Evolutionary conservation across 1,140 invertebrate species (phyloP), one percentile per base, ranked within the genome.

Genomic region (Hylaeus anthracinus): DNA sequence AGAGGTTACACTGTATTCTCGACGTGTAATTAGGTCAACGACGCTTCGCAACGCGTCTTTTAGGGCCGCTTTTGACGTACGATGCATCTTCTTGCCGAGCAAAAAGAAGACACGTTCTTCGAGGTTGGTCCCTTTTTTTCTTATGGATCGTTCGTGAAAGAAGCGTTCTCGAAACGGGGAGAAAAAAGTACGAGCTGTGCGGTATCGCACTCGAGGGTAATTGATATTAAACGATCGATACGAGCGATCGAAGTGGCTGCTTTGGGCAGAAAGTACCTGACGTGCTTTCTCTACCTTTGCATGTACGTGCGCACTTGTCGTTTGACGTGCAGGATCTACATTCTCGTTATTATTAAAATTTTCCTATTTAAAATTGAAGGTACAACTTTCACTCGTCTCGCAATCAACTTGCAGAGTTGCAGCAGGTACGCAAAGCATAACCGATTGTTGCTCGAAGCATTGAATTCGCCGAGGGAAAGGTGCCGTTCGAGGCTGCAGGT

Each of bases 1-100:
- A 51, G 56, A 84, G 64, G 66, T 48, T 82, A 72, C 70, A 72
- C 48, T 66, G 63, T 69, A 66, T 56, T 67, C 63, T 26, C 51
- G 48, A 12, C 56, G 14, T 76, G 63, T 81, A 85, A 86, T 78
- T 86, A 65, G 83, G 84, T 85, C 84, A 86, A 85, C 72, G 84
- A 85, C 60, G 81, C 43, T 37, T 6, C 51, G 58, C 58, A 67
- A 73, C 61, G 60, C 61, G 51, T 79, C 75, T 83, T 72, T 82
- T 55, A 60, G 58, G 60, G 60, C 45, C 12, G 58, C 53, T 64
- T 73, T 56, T 53, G 45, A 64, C 14, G 43, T 1, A 75, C 48
- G 37, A 55, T 55, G 61, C 39, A 37, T 53, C 60, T 61, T 55
- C 51, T 71, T 71, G 66, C 39, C 60, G 45, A 15, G 55, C 43